phyloP scores from a whole-genome alignment of 2,888 invertebrate species.

The Drosophila planitibia region DNA sequence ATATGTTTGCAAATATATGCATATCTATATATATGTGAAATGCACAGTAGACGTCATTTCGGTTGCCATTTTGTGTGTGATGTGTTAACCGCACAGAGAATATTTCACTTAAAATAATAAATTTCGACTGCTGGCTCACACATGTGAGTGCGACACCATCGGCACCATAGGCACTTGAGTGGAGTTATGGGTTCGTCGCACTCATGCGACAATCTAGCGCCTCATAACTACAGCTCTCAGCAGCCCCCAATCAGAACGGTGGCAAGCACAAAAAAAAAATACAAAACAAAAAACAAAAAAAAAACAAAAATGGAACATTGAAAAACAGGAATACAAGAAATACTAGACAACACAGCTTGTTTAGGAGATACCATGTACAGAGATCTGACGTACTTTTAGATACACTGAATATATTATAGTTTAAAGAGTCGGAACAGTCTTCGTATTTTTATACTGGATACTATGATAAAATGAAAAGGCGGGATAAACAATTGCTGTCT shows the following conservation, averaged over 20 bases:
- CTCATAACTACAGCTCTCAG: slow-evolving; percentile 29
- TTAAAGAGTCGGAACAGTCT: neutral
- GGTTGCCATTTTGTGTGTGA: slow-evolving; percentile 22
- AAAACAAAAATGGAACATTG: neutral
- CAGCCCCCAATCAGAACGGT: slow-evolving; percentile 1
- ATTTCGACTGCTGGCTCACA: slow-evolving; percentile 22
- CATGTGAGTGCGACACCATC: slow-evolving; percentile 7
- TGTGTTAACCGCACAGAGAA: slow-evolving; percentile 22
- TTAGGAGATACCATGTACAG: neutral
- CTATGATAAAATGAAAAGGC: too few relatives aligned
- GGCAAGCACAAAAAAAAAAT: neutral
- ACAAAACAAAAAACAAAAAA: neutral
- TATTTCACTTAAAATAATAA: slow-evolving; percentile 54
- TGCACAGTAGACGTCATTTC: slow-evolving; percentile 21
- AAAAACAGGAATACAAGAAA: neutral
- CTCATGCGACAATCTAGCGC: slow-evolving; percentile 34
- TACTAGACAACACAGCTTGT: neutral
- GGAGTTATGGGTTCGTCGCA: slow-evolving; percentile 23
- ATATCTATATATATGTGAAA: neutral
- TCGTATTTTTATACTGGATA: neutral
- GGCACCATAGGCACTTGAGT: slow-evolving; percentile 2
- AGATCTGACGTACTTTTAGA: neutral
- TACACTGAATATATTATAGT: neutral
- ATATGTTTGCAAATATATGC: neutral
- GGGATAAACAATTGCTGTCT: too few relatives aligned